Conservation (phyloP, 53 echinoderm and acorn worm genomes). For the Apostichopus leukothele region DNA sequence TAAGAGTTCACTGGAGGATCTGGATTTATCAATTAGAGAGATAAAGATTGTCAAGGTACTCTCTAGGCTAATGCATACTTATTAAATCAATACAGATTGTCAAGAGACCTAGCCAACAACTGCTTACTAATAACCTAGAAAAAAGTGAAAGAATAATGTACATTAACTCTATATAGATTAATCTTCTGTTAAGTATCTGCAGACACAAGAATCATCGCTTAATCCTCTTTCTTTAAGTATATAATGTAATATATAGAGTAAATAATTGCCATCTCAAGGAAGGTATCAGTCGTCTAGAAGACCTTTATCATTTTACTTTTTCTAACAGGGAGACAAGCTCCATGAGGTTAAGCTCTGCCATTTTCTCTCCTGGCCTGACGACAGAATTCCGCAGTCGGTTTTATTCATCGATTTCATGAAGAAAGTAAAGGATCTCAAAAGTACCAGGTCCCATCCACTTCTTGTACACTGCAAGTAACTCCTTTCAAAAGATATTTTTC, state of each 20-base stretch:
- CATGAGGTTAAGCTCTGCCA: slow-evolving; percentile 12
- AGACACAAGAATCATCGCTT: no score
- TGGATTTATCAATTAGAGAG: slow-evolving; percentile 9
- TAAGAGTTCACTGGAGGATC: background rate
- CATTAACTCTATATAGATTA: no score
- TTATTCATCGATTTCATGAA: background rate
- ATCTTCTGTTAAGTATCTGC: no score
- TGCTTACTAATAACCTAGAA: no score
- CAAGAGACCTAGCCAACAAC: no score
- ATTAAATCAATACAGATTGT: no score
- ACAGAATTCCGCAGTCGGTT: background rate
- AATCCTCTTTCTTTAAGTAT: no score
- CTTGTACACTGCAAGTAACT: background rate
- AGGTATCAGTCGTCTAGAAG: no score
- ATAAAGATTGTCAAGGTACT: slow-evolving; percentile 17
- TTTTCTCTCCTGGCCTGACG: background rate
- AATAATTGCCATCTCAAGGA: no score
- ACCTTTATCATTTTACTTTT: background rate
- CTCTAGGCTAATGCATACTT: no score
- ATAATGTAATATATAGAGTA: no score
- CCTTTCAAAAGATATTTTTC: background rate
- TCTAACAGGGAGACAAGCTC: slow-evolving; percentile 2
- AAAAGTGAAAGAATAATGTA: no score
- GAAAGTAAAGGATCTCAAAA: background rate
- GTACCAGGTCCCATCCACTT: background rate